Percentiles rank a stretch among this genome's conserved stretches.
Conservation (phyloP, 2,113 vertebrate genomes). For the human (Homo sapiens) region DNA sequence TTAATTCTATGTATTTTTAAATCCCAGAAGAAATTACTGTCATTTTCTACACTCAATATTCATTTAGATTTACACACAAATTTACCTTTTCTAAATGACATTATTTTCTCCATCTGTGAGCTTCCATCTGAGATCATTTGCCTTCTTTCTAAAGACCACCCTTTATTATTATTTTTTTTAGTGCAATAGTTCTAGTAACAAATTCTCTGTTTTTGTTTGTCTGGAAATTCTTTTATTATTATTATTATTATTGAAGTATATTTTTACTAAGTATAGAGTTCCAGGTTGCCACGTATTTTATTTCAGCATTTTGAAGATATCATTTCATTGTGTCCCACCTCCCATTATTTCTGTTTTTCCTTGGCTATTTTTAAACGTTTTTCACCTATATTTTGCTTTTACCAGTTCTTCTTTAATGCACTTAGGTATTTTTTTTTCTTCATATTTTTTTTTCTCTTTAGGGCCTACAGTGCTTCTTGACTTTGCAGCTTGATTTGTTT, state of each 20-base stretch:
- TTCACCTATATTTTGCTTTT: slow-evolving; percentile 19
- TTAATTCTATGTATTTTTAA: neutral
- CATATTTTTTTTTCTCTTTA: neutral
- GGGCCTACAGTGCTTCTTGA: neutral
- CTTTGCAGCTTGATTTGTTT: slow-evolving; percentile 30
- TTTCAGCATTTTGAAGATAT: neutral
- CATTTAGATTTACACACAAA: neutral
- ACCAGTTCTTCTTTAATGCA: neutral
- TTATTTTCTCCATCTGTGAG: neutral
- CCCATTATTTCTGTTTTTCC: neutral
- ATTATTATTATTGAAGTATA: slow-evolving; percentile 9
- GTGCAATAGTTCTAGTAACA: neutral
- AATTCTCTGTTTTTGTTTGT: neutral
- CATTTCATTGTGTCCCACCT: neutral
- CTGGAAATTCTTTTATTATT: slow-evolving; percentile 1
- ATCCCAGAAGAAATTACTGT: neutral
- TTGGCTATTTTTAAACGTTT: neutral
- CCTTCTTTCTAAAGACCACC: neutral
- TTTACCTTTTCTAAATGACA: neutral
- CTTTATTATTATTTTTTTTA: neutral
- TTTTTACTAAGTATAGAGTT: neutral
- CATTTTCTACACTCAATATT: neutral
- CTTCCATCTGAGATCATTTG: neutral
- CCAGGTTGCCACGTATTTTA: neutral
- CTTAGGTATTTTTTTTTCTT: neutral